Evolutionary conservation across 1,140 invertebrate genomes (phyloP).

Genomic region (Drosophila punjabiensis): DNA sequence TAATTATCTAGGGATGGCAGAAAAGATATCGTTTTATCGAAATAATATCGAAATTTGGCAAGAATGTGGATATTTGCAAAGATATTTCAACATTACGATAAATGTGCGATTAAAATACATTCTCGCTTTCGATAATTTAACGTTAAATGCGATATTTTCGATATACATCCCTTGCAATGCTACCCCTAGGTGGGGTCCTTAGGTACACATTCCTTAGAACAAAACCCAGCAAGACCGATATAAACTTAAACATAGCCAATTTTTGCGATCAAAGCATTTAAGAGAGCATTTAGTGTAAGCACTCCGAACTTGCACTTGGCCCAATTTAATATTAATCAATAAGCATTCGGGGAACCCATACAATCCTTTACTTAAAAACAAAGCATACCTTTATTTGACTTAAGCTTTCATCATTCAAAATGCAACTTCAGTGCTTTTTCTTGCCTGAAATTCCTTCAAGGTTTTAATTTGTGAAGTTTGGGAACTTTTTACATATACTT

Average conservation of each 20-base stretch:
- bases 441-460: neutral
- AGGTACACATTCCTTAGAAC: constrained; percentile 28
- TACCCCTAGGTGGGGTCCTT: neutral
- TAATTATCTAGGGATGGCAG: neutral
- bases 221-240: constrained; percentile 8
- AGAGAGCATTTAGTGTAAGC: constrained; percentile 25
- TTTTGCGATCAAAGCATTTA: constrained; percentile 35
- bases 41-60: neutral
- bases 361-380: neutral
- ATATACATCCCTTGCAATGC: neutral
- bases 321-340: neutral
- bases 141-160: too few species aligned
- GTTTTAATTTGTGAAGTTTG: constrained; percentile 2
- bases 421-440: neutral
- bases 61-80: neutral
- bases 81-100: neutral
- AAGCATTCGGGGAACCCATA: neutral
- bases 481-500: neutral
- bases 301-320: neutral
- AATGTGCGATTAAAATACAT: neutral
- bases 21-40: neutral
- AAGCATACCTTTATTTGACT: neutral
- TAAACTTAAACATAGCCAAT: constrained; percentile 43
- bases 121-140: neutral
- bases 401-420: neutral